Base-by-base conservation (phyloP, 2,888 invertebrate genomes). In the Amblyjoppa proteus region DNA sequence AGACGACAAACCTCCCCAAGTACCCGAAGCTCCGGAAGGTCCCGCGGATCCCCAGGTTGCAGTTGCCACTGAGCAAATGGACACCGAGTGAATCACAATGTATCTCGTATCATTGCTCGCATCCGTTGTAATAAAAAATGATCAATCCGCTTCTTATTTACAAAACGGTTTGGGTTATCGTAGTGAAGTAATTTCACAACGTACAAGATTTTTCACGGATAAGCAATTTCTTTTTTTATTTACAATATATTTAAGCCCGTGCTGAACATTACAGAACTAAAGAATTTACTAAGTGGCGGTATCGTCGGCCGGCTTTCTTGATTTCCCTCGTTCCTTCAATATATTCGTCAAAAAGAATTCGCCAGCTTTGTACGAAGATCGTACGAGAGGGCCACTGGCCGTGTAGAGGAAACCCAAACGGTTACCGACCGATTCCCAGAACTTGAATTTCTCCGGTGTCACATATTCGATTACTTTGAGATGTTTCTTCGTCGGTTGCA, bases 401-500 rank as follows among this genome's bases (percentile, higher is more conserved):
- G 98, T 98, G 94, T 99, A 99, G 0, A 98, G 95, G 95, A 99
- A 99, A 13, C 99, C 99, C 87, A 99, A 94, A 89, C 97, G 95
- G 78, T 96, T 95, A 0, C 99, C 99, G 6, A 96, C 94, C 31
- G 95, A 94, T 94, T 98, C 97, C 99, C 99, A 99, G 78, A 96
- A 95, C 91, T 97, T 95, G 93, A 97, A 99, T 94, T 98, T 98
- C 86, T 97, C 97, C 0, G 99, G 99, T 0, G 99, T 99, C 0
- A 99, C 98, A 95, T 99, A 99, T 94, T 99, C 99, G 64, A 97
- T 96, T 0, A 99, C 97, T 95, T 98, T 98, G 38, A 99, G 95
- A 94, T 99, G 99, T 9, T 97, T 96, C 92, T 98, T 99, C 0
- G 99, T 99, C 0, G 99, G 99, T 94, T 99, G 99, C 99, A 99